These are phyloP conservation scores for Heteromormyrus szaboi DNA, from an alignment of 2,797 vertebrate genomes.

Conservation along the genomic window DNA sequence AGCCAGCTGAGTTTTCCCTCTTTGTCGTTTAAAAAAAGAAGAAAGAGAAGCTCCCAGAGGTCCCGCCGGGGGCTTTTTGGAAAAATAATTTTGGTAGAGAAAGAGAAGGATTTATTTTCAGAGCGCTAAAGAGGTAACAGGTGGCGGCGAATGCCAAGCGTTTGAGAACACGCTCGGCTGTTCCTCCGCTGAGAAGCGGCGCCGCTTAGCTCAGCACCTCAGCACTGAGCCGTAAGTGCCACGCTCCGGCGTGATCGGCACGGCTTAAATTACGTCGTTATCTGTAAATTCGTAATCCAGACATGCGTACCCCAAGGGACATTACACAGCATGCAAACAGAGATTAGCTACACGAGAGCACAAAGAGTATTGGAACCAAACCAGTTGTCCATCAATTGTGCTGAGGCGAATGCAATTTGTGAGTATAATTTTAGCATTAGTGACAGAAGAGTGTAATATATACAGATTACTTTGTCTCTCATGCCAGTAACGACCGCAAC, in stretches of 20 bases:
- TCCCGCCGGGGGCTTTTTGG: slow-evolving; percentile 59
- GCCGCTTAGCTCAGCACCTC: background rate
- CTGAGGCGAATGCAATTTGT: background rate
- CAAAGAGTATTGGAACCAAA: background rate
- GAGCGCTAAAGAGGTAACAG: slow-evolving; percentile 54
- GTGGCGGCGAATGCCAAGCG: slow-evolving; percentile 34
- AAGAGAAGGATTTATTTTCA: slow-evolving; percentile 44
- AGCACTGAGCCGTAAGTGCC: background rate
- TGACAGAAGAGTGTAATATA: background rate
- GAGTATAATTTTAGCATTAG: background rate
- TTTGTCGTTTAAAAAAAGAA: slow-evolving; percentile 17
- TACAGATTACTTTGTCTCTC: background rate
- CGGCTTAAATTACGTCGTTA: background rate
- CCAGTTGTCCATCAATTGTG: background rate
- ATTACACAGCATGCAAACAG: background rate
- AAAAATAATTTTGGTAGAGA: slow-evolving; percentile 50
- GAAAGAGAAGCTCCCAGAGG: slow-evolving; percentile 55
- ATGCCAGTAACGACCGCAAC: background rate
- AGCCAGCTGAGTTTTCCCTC: slow-evolving; percentile 43
- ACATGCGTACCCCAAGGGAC: background rate
- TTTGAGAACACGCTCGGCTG: slow-evolving; percentile 7
- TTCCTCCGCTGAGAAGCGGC: background rate
- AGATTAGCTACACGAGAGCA: background rate
- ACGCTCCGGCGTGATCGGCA: background rate
- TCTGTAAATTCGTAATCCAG: background rate